Evolutionary conservation across 2,888 invertebrate species (phyloP).

Genomic region (Cheilosia vulpina): DNA sequence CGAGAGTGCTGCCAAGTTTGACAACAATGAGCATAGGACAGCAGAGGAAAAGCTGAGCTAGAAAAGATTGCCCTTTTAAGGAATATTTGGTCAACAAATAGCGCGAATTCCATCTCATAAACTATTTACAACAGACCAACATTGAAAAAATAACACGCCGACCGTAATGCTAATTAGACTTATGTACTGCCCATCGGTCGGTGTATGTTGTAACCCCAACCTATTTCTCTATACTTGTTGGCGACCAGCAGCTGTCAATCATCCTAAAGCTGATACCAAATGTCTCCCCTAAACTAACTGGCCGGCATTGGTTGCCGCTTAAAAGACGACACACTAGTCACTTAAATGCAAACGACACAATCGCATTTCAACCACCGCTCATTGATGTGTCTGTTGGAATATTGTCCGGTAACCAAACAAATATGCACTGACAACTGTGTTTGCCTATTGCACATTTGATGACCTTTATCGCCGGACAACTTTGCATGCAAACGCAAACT

Average conservation of each 20-base stretch:
- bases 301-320: slow-evolving; percentile 26
- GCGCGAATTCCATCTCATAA: too few species aligned
- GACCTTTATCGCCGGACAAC: slow-evolving; percentile 40
- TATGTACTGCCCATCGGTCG: slow-evolving; percentile 1
- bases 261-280: slow-evolving; percentile 2
- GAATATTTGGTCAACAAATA: too few species aligned
- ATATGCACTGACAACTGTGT: neutral
- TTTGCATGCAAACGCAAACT: slow-evolving; percentile 43
- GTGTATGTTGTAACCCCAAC: slow-evolving; percentile 24
- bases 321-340: neutral
- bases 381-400: neutral
- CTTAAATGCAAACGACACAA: neutral
- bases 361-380: neutral
- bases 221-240: slow-evolving; percentile 7
- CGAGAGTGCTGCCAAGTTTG: too few species aligned
- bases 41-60: too few species aligned
- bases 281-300: slow-evolving; percentile 9
- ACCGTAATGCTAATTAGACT: neutral
- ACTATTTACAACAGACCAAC: neutral
- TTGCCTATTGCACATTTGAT: slow-evolving; percentile 21
- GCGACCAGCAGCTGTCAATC: slow-evolving; percentile 22
- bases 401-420: slow-evolving; percentile 15
- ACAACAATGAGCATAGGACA: too few species aligned
- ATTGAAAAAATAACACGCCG: neutral
- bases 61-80: too few species aligned